Conservation (phyloP, 1,140 invertebrate species). For the Anastrepha obliqua region DNA sequence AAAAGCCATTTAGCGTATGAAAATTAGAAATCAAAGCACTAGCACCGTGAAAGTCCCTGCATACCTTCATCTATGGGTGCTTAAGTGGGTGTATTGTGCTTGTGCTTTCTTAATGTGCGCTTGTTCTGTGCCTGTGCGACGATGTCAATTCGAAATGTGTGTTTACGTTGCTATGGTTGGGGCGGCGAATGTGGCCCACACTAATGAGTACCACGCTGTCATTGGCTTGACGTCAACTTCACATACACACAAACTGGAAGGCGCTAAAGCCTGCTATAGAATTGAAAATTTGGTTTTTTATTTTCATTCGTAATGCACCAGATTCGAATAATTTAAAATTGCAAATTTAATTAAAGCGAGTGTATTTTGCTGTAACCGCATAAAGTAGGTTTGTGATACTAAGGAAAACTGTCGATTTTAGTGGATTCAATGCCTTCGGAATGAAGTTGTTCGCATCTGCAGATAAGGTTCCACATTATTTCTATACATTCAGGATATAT, state of each 20-base stretch:
- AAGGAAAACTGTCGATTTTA: too few species aligned
- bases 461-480: too few species aligned
- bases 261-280: background rate
- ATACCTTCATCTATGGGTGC: background rate
- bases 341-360: conserved; percentile 1
- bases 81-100: conserved; percentile 23
- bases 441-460: too few species aligned
- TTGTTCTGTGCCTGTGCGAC: conserved; percentile 23
- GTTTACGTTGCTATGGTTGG: conserved; percentile 6
- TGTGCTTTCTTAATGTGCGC: background rate
- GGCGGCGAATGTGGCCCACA: conserved; percentile 13
- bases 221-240: background rate
- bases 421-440: too few species aligned
- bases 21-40: conserved; percentile 43
- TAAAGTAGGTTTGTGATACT: too few species aligned
- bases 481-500: too few species aligned
- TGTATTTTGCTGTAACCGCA: background rate
- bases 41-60: background rate
- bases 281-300: background rate
- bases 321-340: background rate
- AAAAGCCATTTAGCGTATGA: conserved; percentile 31
- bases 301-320: background rate
- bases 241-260: background rate
- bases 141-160: background rate
- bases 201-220: conserved; percentile 43